Base-by-base conservation (phyloP, 2,888 invertebrate species). In the Tenthredo mesomela region DNA sequence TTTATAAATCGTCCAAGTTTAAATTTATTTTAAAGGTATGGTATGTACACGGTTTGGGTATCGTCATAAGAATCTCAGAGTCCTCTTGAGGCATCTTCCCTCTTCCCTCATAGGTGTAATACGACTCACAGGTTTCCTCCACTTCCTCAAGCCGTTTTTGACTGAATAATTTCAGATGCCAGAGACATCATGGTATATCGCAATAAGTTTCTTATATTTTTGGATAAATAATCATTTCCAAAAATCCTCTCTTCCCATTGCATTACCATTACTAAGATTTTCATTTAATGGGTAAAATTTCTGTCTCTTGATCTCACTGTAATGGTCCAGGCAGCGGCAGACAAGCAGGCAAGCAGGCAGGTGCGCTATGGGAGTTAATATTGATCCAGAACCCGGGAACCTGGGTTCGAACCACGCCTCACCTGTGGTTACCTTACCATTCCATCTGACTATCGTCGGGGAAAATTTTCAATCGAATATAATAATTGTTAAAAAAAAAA, bases 391-490 rank as follows among this genome's bases (percentile, higher is more conserved):
- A 82, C 82, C 82, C 82, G 82, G 82, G 82, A 82, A 82, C 82
- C 67, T 82, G 82, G 82, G 82, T 82, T 82, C 67, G 82, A 82
- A 82, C 82, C 82, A 82, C 82, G 82, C 82, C 82, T 82, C 82
- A 67, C 65, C 82, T 82, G 82, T 70, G 82, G 82, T 67, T 82
- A 80, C 67, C 67, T 82, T 70, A 43, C 40, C 25, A 12, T 61
- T 80, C 18, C 61, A 80, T 40, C 37, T 40, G 61, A 80, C 78
- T n/a, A 77, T 77, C 77, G n/a, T 58, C 37, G 37, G n/a, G 12
- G 40, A 40, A 40, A 40, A 71, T 71, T 71, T 37, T 40, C 43
- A 43, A 43, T 40, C n/a, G 15, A 18, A 33, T 12, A 71, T 37
- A 40, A 43, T 40, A 7, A 2, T 21, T 70, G 33, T 21, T 2